Conservation (phyloP, 2,113 vertebrate genomes). For the Trichechus manatus region DNA sequence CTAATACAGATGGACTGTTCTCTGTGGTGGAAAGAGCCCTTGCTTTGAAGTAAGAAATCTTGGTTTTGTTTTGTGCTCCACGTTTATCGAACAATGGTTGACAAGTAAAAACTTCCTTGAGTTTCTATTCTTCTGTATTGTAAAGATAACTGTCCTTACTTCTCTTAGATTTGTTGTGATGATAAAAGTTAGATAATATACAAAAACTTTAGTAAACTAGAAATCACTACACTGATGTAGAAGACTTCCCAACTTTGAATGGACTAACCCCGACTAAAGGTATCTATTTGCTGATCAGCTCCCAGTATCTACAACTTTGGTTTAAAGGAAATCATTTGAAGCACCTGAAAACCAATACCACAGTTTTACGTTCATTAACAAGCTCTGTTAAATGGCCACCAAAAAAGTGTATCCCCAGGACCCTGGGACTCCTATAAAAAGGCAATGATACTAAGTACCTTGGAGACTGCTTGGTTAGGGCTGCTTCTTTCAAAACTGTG, state of each 20-base stretch:
- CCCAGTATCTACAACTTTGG: background rate
- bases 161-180: background rate
- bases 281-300: background rate
- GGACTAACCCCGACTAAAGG: background rate
- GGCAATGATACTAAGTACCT: too few relatives aligned
- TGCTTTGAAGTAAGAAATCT: background rate
- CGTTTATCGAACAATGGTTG: background rate
- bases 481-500: background rate
- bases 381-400: background rate
- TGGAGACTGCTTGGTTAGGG: background rate
- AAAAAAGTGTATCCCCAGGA: background rate
- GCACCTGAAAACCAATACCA: background rate
- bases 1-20: background rate
- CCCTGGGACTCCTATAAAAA: background rate
- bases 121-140: background rate
- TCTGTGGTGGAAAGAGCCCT: background rate
- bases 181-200: background rate
- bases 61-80: background rate
- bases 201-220: background rate
- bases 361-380: background rate
- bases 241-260: background rate
- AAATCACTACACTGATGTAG: background rate
- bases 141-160: background rate
- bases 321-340: background rate
- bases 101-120: background rate